Base-by-base conservation (phyloP, 2,797 vertebrate species). In the Danio jaintianensis region DNA sequence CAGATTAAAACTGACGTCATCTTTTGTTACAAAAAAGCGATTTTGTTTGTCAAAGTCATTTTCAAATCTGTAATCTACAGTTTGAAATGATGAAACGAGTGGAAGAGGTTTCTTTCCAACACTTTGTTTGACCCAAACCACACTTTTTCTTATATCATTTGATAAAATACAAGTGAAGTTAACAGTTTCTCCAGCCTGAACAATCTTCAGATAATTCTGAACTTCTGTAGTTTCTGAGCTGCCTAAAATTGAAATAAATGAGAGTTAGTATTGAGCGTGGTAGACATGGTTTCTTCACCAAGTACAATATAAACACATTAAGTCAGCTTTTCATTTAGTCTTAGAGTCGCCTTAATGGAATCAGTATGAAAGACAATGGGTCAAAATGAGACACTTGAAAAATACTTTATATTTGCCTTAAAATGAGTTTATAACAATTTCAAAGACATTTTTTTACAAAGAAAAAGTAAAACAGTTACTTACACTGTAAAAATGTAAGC, bases 131-230 rank as follows among this genome's bases (percentile, higher is more conserved):
- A 74, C 4, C 56, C 55, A 61, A 29, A 1, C 38, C 10, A 18
- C 3, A 2, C 15, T 43, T 2, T 12, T 4, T 47, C 8, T 45
- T 12, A 0, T 0, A 1, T 7, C 9, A 0, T 1, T 10, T 29
- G 13, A 1, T 4, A n/a, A n/a, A n/a, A 7, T 0, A 36, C 42
- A 59, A 0, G 42, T 10, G 4, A 74, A 59, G 22, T 4, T 48
- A 7, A 74, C 53, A 36, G 10, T 29, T 16, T 74, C 71, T 74
- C 71, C 71, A 12, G 71, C 13, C 11, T 58, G 40, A 61, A 74
- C 15, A 36, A 74, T 59, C 38, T 48, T 74, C 0, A 74, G 55
- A 43, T 3, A 12, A 47, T 59, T 59, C 8, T 48, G 71, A 10
- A 3, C 0, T 5, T 6, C 45, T 50, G 64, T 0, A 9, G 18